A percentile compares a stretch with the other conserved stretches of the same genome.
These are phyloP conservation scores for Xyrichtys novacula DNA, from an alignment of 2,797 vertebrate species.

Conservation along the genomic window DNA sequence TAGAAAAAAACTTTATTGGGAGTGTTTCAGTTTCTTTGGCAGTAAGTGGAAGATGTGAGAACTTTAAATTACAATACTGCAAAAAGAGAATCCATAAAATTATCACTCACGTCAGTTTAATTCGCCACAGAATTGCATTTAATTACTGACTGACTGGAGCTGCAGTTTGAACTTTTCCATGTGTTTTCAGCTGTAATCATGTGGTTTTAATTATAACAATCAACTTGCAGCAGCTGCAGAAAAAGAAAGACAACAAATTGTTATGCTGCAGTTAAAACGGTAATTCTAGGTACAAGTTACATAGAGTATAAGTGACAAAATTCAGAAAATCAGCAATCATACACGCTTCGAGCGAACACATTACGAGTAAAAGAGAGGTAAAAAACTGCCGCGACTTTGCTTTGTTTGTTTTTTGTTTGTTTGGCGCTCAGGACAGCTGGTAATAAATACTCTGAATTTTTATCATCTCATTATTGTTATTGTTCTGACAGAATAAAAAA, in stretches of 20 bases:
- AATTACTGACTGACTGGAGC: constrained; percentile 52
- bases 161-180: constrained; percentile 44
- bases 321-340: constrained; percentile 20
- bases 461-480: neutral
- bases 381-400: too few relatives aligned
- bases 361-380: too few relatives aligned
- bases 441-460: constrained; percentile 17
- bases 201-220: constrained; percentile 32
- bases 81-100: constrained; percentile 35
- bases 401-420: constrained; percentile 13
- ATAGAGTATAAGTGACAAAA: constrained; percentile 17
- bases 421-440: constrained; percentile 7
- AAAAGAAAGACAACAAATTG: constrained; percentile 1
- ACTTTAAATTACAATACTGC: constrained; percentile 34
- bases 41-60: constrained; percentile 5
- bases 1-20: constrained; percentile 36
- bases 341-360: neutral
- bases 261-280: neutral
- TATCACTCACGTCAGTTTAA: constrained; percentile 38
- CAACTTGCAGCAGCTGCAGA: constrained; percentile 34
- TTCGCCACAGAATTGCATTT: constrained; percentile 51
- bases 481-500: constrained; percentile 15
- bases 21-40: constrained; percentile 39
- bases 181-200: constrained; percentile 35
- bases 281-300: constrained; percentile 20